Base-by-base conservation (phyloP, 2,113 vertebrate species). In the Peromyscus maniculatus region DNA sequence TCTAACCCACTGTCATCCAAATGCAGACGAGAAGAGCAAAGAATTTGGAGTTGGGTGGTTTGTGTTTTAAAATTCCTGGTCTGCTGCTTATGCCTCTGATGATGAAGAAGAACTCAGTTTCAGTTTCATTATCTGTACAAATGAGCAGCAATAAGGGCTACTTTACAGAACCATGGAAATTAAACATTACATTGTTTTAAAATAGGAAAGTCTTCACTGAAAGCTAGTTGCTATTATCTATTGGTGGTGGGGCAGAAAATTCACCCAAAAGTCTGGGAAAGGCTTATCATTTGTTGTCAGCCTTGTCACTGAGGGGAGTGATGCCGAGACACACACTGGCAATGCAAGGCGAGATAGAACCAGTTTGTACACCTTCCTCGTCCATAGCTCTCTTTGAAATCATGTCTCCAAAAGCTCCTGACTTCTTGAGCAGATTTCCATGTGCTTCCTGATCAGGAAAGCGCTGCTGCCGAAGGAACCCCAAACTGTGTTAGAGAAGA, bases 251-350 rank as follows among this genome's bases (percentile, higher is more conserved):
- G 4, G 22, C 21, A 91, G 36, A 21, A 74, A 94, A 57, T 75
- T 89, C 31, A 43, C 31, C 8, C 36, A 95, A 64, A 71, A 87
- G 95, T 97, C 82, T 96, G 94, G 94, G 94, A 94, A 96, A 96
- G n/a, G 11, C 95, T 91, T 97, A 24, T 33, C 59, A 94, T 91
- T 92, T 62, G 31, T 71, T 31, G 21, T 36, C 0, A 5, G 69
- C 28, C 19, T 74, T 91, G 69, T 86, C 52, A 11, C 15, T 87
- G 66, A 75, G 62, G 15, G 49, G 12, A 43, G 11, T 39, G 89
- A 62, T 64, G 22, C 75, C 89, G 39, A 72, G 62, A 52, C 55
- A 84, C 75, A 33, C 10, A 77, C 59, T 71, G 71, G 52, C 86
- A 97, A 67, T 9, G 43, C 5, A 4, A 93, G 69, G 74, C 33